Evolutionary conservation across 2,797 vertebrate genomes (phyloP).

Genomic region (Babyrousa celebensis): DNA sequence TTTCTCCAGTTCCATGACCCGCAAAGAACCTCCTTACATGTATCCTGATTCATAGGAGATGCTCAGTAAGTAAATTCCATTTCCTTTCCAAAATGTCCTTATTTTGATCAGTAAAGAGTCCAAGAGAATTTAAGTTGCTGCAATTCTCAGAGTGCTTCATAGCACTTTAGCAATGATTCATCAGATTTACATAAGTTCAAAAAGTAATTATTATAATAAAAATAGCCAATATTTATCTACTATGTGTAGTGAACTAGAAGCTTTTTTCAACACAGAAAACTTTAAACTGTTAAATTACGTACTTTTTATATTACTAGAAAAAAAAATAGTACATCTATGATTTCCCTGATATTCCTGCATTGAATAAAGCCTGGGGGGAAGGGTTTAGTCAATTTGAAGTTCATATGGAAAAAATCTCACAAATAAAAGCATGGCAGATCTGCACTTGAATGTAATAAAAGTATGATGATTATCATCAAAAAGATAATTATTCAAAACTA

Average conservation of each 20-base stretch:
- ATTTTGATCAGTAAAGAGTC: background rate
- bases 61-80: background rate
- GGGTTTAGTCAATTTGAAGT: background rate
- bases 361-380: background rate
- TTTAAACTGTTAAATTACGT: background rate
- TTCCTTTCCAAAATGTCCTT: background rate
- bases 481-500: constrained; percentile 35
- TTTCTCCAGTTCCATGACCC: background rate
- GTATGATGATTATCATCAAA: background rate
- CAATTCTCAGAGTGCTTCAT: background rate
- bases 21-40: rapidly evolving
- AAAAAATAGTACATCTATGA: background rate
- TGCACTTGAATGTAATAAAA: background rate
- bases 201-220: background rate
- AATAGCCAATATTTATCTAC: background rate
- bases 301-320: background rate
- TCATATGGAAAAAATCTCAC: background rate
- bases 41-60: background rate
- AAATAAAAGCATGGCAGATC: background rate
- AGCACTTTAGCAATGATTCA: background rate
- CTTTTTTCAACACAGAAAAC: constrained; percentile 20
- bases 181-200: constrained; percentile 1
- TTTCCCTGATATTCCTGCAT: background rate
- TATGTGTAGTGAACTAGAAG: background rate
- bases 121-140: background rate